Base-by-base conservation (phyloP, 1,140 invertebrate genomes). In the Neelides sp. region DNA sequence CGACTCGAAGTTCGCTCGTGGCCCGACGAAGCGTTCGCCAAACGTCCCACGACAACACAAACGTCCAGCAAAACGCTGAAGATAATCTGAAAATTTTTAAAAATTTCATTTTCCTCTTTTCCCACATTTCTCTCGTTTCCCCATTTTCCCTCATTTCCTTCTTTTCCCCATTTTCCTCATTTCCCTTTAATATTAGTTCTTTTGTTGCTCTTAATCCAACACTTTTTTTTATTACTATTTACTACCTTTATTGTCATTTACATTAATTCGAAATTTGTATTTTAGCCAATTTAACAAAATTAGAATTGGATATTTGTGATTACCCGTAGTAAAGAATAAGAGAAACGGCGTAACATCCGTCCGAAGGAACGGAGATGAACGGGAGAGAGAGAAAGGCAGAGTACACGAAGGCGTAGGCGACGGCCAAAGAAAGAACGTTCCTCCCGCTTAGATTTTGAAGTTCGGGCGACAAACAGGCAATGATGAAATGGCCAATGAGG, bases 51-150 rank as follows among this genome's bases (percentile, higher is more conserved):
- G 75, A 69, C 64, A 78, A 71, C 1, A 74, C 69, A 37, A 73
- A 71, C 71, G 75, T 77, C 77, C 77, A 78, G 50, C 71, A 72
- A 57, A 78, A 78, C 0, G 75, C 68, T 0, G 71, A 66, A 23
- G 77, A 55, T 26, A 61, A 54, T 45, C 59, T 61, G 24, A 12
- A 49, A 52, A 49, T 24, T 12, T 19, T 3, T 17, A 40, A 42
- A 13, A 44, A 36, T n/a, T n/a, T n/a, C n/a, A n/a, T n/a, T n/a
- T n/a, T n/a, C n/a, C n/a, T n/a, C n/a, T n/a, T n/a, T n/a, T n/a
- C n/a, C n/a, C n/a, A n/a, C n/a, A n/a, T n/a, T n/a, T n/a, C n/a
- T n/a, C n/a, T n/a, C n/a, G n/a, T n/a, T n/a, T n/a, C n/a, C n/a
- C n/a, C n/a, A n/a, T n/a, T n/a, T n/a, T n/a, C n/a, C n/a, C n/a